Evolutionary conservation across 2,113 vertebrate species (phyloP).

Genomic region (Pomatostomus ruficeps): DNA sequence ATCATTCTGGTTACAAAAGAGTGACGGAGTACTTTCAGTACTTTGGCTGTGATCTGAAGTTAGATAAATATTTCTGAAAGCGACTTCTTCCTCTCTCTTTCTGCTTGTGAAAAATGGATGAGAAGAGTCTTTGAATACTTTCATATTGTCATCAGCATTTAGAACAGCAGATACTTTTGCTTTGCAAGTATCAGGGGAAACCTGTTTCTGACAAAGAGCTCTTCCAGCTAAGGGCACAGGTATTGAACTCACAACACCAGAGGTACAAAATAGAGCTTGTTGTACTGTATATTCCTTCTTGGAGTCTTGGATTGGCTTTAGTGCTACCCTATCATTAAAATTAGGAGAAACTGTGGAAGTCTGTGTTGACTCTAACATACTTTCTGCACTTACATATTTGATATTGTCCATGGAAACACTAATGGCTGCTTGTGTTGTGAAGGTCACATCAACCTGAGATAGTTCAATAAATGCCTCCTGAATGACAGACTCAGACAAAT

Average conservation of each 20-base stretch:
- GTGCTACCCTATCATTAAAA: constrained; percentile 50
- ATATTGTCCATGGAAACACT: constrained; percentile 89
- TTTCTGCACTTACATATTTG: constrained; percentile 82
- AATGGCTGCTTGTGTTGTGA: constrained; percentile 90
- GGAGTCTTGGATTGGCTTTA: constrained; percentile 54
- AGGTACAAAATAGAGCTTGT: constrained; percentile 89
- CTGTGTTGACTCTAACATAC: constrained; percentile 62
- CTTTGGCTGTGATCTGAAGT: constrained; percentile 32
- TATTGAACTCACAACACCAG: constrained; percentile 89
- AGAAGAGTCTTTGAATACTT: constrained; percentile 30
- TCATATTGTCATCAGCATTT: constrained; percentile 42
- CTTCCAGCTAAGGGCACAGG: constrained; percentile 89
- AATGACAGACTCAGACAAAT: constrained; percentile 94
- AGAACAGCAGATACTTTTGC: constrained; percentile 24
- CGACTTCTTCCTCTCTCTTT: constrained; percentile 55
- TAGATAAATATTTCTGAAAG: constrained; percentile 68
- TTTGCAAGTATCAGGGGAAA: constrained; percentile 65
- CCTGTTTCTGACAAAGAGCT: constrained; percentile 75
- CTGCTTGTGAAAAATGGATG: constrained; percentile 20
- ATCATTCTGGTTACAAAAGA: neutral
- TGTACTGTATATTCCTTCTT: constrained; percentile 82
- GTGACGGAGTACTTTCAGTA: neutral
- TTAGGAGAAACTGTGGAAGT: constrained; percentile 71
- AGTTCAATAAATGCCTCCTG: constrained; percentile 97
- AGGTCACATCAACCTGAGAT: constrained; percentile 89